Evolutionary conservation across 2,113 vertebrate genomes (phyloP).

Genomic region (Epinephelus cyanopodus): DNA sequence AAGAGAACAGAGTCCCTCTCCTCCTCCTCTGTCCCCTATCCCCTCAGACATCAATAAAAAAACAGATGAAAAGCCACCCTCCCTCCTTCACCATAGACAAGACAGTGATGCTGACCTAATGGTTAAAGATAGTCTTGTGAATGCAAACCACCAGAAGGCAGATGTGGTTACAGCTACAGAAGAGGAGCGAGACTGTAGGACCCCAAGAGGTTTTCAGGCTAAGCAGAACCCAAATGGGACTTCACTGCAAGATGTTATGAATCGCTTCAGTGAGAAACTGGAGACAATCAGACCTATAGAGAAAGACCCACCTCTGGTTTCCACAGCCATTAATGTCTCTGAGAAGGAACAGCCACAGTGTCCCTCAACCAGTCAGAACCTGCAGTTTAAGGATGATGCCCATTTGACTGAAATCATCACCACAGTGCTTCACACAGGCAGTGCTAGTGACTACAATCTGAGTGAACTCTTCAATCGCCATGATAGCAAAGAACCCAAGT

Average conservation of each 20-base stretch:
- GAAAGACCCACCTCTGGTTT: conserved; percentile 78
- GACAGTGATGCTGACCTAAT: conserved; percentile 57
- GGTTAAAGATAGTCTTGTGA: conserved; percentile 25
- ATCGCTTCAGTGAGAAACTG: conserved; percentile 92
- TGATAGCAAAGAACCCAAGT: conserved; percentile 88
- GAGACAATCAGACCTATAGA: conserved; percentile 91
- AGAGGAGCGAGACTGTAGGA: conserved; percentile 41
- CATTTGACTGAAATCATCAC: conserved; percentile 92
- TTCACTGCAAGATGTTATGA: conserved; percentile 91
- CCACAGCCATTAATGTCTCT: conserved; percentile 54
- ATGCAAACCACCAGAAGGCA: conserved; percentile 24
- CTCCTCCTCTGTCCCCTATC: conserved; percentile 91
- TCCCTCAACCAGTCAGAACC: conserved; percentile 79
- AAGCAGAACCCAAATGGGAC: conserved; percentile 82
- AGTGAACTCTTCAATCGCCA: conserved; percentile 91
- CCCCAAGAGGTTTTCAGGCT: conserved; percentile 69
- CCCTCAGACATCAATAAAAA: conserved; percentile 84
- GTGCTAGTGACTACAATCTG: conserved; percentile 91
- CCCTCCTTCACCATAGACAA: conserved; percentile 86
- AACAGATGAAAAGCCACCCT: conserved; percentile 86
- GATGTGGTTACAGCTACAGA: conserved; percentile 17
- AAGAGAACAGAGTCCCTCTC: conserved; percentile 87
- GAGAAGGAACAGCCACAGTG: conserved; percentile 80
- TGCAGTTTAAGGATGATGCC: conserved; percentile 82
- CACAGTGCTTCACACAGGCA: conserved; percentile 89